phyloP scores from a whole-genome alignment of 2,797 vertebrate species.

The Lagocephalus sceleratus region DNA sequence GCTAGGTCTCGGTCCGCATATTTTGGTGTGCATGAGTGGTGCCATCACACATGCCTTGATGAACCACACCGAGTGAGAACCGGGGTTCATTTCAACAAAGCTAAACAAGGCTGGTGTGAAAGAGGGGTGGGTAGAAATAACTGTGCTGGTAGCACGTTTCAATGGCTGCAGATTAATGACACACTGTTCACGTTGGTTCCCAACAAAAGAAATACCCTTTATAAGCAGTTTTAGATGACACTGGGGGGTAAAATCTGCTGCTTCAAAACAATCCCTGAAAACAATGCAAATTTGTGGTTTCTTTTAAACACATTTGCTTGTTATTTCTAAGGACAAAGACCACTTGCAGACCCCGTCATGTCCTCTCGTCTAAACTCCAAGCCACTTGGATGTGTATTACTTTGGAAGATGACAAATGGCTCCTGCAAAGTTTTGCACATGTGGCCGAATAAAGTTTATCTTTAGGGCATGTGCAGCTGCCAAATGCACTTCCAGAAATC shows the following conservation, averaged over 20 bases:
- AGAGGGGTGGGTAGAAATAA: too few species aligned
- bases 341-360: slow-evolving; percentile 48
- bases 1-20: too few species aligned
- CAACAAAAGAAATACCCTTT: neutral
- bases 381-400: slow-evolving; percentile 78
- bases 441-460: slow-evolving; percentile 82
- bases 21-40: too few species aligned
- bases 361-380: slow-evolving; percentile 74
- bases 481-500: slow-evolving; percentile 81
- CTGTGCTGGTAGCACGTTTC: neutral
- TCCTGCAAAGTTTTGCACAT: slow-evolving; percentile 80
- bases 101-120: too few species aligned
- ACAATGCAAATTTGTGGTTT: neutral
- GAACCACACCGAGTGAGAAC: too few species aligned
- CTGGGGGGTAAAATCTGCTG: too few species aligned
- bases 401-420: slow-evolving; percentile 85
- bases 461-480: slow-evolving; percentile 83
- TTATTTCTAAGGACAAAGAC: slow-evolving; percentile 29
- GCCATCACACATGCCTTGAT: too few species aligned
- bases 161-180: neutral
- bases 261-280: neutral
- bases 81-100: too few species aligned
- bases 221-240: neutral
- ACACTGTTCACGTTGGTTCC: neutral
- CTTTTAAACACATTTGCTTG: neutral